Evolutionary conservation across 1,140 invertebrate species (phyloP), one percentile per base, ranked within the genome.

Genomic region (Bactericera cockerelli): DNA sequence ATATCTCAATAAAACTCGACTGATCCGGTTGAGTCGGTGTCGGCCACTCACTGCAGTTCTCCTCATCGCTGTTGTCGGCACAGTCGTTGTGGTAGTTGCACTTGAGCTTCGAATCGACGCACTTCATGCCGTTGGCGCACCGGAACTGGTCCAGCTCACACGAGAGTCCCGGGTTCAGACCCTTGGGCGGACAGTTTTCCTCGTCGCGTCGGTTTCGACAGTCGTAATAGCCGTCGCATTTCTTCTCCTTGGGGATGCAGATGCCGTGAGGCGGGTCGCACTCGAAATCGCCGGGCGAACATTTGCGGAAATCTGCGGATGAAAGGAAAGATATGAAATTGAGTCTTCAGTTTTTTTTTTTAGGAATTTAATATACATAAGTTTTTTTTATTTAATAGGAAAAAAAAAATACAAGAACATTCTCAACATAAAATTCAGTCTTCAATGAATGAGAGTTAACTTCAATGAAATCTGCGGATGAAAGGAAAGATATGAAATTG

Each of bases 1-100:
- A n/a, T n/a, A n/a, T n/a, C n/a, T n/a, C n/a, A n/a, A n/a, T n/a
- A n/a, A n/a, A n/a, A n/a, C n/a, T n/a, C n/a, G n/a, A n/a, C n/a
- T n/a, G n/a, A n/a, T n/a, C n/a, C n/a, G n/a, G n/a, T n/a, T n/a
- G n/a, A n/a, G n/a, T n/a, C n/a, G n/a, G n/a, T n/a, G n/a, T n/a
- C n/a, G n/a, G n/a, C n/a, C 58, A 82, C 82, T 79, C 70, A 88
- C 86, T 85, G 78, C 88, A 91, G 59, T 79, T 80, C 63, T 81
- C 79, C 70, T 95, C 91, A 70, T 94, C 91, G 8, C 86, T 88
- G 67, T 88, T 89, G 69, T 93, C 91, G 3, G 81, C 85, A 66
- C 89, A 93, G 68, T 93, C 89, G 69, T 90, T 83, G 67, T 82
- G 82, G 70, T 93, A 87, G 72, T 93, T 89, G 70, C 91, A 94